phyloP scores from a whole-genome alignment of 2,113 vertebrate species.

The Anoplopoma fimbria region DNA sequence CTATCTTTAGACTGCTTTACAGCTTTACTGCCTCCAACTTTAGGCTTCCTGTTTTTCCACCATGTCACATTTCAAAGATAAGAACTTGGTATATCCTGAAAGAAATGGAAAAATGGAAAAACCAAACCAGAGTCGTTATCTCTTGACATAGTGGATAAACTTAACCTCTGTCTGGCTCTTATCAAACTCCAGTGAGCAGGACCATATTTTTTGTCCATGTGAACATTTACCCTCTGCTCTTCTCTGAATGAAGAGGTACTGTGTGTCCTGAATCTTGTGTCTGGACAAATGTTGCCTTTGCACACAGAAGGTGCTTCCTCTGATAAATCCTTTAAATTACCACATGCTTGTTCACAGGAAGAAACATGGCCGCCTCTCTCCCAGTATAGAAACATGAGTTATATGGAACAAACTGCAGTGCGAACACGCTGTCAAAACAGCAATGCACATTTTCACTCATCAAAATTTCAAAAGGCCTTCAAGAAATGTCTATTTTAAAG shows the following conservation, averaged over 20 bases:
- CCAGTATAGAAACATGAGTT: background rate
- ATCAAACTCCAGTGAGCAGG: conserved; percentile 67
- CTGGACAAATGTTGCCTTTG: conserved; percentile 63
- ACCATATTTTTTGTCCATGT: conserved; percentile 67
- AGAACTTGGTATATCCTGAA: conserved; percentile 58
- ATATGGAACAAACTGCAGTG: background rate
- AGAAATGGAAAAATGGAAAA: conserved; percentile 75
- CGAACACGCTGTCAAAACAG: background rate
- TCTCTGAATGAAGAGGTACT: conserved; percentile 59
- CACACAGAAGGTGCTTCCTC: conserved; percentile 15
- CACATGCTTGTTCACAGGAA: conserved; percentile 34
- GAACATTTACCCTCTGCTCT: conserved; percentile 70
- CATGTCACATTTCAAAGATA: conserved; percentile 69
- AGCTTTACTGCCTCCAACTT: conserved; percentile 46
- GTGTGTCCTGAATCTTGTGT: conserved; percentile 52
- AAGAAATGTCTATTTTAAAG: background rate
- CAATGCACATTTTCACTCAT: background rate
- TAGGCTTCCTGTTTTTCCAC: conserved; percentile 51
- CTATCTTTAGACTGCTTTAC: conserved; percentile 11
- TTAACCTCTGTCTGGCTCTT: conserved; percentile 70
- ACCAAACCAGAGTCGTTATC: conserved; percentile 74
- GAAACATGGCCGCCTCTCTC: conserved; percentile 10
- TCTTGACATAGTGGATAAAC: conserved; percentile 74
- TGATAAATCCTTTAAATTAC: conserved; percentile 70
- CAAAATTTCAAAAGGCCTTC: background rate